These are phyloP conservation scores for Platerodrilus igneus DNA, from an alignment of 2,888 invertebrate species.

Conservation along the genomic window DNA sequence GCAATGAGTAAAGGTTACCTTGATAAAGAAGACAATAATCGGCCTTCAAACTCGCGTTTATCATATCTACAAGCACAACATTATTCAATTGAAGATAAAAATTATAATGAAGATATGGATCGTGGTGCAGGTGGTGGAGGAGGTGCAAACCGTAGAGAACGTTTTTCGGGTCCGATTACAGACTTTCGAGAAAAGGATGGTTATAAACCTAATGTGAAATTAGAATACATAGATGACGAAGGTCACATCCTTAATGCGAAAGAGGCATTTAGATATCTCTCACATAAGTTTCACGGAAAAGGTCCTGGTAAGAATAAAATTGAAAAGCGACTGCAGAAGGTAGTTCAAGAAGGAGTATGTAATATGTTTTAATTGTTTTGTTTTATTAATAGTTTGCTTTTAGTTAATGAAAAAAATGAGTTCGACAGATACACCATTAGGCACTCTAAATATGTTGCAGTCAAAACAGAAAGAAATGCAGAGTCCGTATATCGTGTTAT, in stretches of 20 bases:
- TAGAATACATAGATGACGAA: slow-evolving; percentile 96
- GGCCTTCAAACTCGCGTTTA: slow-evolving; percentile 67
- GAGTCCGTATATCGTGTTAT: slow-evolving; percentile 87
- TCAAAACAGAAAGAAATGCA: slow-evolving; percentile 95
- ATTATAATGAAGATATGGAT: slow-evolving; percentile 68
- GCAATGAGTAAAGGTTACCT: slow-evolving; percentile 93
- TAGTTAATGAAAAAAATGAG: slow-evolving; percentile 96
- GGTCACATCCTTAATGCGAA: slow-evolving; percentile 89
- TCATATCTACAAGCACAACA: slow-evolving; percentile 74
- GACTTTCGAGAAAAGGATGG: slow-evolving; percentile 89
- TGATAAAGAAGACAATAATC: slow-evolving; percentile 72
- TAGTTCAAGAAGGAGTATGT: slow-evolving; percentile 83
- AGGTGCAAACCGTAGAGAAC: slow-evolving; percentile 63
- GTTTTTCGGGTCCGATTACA: slow-evolving; percentile 76
- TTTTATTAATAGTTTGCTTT: slow-evolving; percentile 20
- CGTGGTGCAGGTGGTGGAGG: too few relatives aligned
- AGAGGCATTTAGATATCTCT: slow-evolving; percentile 94
- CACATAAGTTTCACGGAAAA: slow-evolving; percentile 99
- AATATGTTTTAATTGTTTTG: neutral
- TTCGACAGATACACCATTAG: slow-evolving; percentile 94
- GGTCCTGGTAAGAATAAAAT: slow-evolving; percentile 98
- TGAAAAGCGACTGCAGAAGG: slow-evolving; percentile 93
- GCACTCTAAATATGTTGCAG: slow-evolving; percentile 89
- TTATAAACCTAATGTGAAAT: slow-evolving; percentile 89
- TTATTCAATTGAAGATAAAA: slow-evolving; percentile 76